Percentiles rank a stretch among this genome's conserved stretches.
phyloP scores from a whole-genome alignment of 2,113 vertebrate species.

The Epinephelus fuscoguttatus region DNA sequence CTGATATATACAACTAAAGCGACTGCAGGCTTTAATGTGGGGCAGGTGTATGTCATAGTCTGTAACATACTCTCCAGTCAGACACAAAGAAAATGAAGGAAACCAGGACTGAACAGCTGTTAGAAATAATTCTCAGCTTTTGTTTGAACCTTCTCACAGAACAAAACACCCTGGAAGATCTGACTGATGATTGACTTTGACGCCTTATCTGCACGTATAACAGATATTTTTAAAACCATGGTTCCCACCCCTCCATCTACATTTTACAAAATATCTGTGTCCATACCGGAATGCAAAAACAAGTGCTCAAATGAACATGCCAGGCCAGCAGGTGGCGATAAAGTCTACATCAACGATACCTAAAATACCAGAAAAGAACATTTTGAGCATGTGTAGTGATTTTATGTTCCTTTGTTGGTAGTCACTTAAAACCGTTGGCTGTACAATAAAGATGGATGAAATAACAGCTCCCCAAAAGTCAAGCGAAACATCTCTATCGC shows the following conservation, averaged over 20 bases:
- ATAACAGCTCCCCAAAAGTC: too few relatives aligned
- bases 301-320: background rate
- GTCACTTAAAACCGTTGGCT: too few relatives aligned
- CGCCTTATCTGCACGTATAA: too few relatives aligned
- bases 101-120: slow-evolving; percentile 9
- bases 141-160: slow-evolving; percentile 2
- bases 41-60: slow-evolving; percentile 15
- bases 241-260: too few relatives aligned
- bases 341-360: background rate
- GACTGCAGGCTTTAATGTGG: slow-evolving; percentile 17
- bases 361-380: too few relatives aligned
- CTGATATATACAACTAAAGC: background rate
- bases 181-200: background rate
- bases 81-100: background rate
- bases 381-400: too few relatives aligned
- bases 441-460: too few relatives aligned
- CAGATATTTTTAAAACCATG: too few relatives aligned
- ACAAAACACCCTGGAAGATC: background rate
- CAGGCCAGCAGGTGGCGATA: background rate
- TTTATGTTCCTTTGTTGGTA: too few relatives aligned
- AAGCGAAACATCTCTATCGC: too few relatives aligned
- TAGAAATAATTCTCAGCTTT: slow-evolving; percentile 16
- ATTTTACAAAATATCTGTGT: too few relatives aligned
- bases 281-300: background rate
- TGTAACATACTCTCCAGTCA: slow-evolving; percentile 10